These are phyloP conservation scores for Enteromius afrohamiltoni DNA, from an alignment of 2,797 vertebrate species.

Conservation along the genomic window DNA sequence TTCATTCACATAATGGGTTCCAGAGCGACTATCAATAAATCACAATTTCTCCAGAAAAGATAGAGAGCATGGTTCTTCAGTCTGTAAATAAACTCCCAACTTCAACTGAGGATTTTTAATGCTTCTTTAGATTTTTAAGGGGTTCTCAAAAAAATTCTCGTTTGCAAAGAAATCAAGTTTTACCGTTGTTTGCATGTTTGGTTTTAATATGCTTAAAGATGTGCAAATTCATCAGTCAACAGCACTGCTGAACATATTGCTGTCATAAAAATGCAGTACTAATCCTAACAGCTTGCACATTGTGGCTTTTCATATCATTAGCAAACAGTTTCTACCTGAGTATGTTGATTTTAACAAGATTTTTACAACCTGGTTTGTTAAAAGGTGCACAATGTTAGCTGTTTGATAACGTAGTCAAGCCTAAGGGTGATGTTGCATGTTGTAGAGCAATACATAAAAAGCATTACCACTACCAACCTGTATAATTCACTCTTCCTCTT, in stretches of 20 bases:
- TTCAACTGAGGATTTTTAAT: neutral
- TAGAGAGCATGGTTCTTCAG: neutral
- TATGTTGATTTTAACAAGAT: neutral
- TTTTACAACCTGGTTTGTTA: neutral
- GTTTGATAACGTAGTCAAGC: neutral
- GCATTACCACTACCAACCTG: neutral
- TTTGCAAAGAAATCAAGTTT: neutral
- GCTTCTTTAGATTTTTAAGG: neutral
- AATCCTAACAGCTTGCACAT: neutral
- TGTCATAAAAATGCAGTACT: neutral
- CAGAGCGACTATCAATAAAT: neutral
- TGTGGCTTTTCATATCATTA: neutral
- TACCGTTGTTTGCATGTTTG: neutral
- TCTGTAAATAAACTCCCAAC: neutral
- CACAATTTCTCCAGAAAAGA: neutral
- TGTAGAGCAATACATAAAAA: neutral
- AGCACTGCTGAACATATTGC: neutral
- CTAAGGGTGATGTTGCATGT: neutral
- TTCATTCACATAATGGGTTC: neutral
- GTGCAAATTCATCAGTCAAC: neutral
- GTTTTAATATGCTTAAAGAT: neutral
- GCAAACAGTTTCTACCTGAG: neutral
- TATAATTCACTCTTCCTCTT: neutral
- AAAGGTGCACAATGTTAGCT: neutral
- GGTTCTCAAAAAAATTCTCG: neutral